phyloP scores from a whole-genome alignment of 1,140 invertebrate species.

The Augochlora pura region DNA sequence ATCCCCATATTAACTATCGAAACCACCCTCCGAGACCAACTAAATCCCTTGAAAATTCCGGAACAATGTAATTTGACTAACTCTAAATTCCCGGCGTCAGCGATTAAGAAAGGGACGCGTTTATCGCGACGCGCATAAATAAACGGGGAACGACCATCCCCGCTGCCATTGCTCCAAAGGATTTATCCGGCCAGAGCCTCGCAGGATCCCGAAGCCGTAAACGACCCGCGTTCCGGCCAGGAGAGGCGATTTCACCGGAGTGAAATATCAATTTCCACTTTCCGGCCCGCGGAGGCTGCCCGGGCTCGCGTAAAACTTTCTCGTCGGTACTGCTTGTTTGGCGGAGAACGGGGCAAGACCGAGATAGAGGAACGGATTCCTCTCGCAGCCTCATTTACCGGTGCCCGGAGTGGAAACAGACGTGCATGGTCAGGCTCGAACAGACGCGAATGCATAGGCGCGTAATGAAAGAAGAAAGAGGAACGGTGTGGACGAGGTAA shows the following conservation, averaged over 20 bases:
- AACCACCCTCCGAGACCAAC: no score
- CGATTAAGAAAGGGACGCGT: no score
- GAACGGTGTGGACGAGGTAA: not conserved
- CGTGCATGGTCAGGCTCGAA: not conserved
- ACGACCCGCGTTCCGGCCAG: not conserved
- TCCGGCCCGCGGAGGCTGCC: not conserved
- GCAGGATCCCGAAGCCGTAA: not conserved
- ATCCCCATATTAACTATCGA: no score
- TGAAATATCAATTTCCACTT: not conserved
- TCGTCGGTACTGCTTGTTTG: not conserved
- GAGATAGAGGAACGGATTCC: not conserved
- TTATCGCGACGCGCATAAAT: no score
- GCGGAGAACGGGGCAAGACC: no score
- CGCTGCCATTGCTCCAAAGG: no score
- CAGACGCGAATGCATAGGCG: not conserved
- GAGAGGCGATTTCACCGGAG: not conserved
- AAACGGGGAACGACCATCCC: no score
- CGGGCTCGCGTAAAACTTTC: not conserved
- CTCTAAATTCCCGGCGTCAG: no score
- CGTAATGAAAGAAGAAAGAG: not conserved
- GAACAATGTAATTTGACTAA: no score
- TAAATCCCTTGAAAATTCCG: no score
- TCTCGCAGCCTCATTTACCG: not conserved
- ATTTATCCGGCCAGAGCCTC: not conserved
- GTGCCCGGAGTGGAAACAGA: not conserved